These are phyloP conservation scores for Forbesichthys papilliferus DNA, from an alignment of 2,113 vertebrate species.

Conservation along the genomic window DNA sequence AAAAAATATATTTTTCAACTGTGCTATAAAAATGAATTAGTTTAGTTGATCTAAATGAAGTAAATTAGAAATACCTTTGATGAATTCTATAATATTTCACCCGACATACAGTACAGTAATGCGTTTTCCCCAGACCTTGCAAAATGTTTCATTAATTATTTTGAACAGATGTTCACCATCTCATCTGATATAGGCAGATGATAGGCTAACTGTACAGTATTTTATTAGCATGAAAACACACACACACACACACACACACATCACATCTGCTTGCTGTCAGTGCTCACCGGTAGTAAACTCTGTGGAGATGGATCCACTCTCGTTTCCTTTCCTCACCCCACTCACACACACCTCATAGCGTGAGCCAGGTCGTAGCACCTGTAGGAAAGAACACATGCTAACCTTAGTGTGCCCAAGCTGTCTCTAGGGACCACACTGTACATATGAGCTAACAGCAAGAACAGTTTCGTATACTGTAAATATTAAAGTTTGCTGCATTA, in stretches of 20 bases:
- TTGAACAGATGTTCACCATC: conserved; percentile 30
- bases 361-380: conserved; percentile 89
- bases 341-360: conserved; percentile 86
- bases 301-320: conserved; percentile 82
- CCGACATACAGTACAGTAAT: conserved; percentile 9
- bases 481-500: too few species aligned
- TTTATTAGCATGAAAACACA: neutral
- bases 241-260: conserved; percentile 15
- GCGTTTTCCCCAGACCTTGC: conserved; percentile 22
- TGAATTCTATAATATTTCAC: neutral
- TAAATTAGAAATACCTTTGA: too few species aligned
- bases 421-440: conserved; percentile 21
- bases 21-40: too few species aligned
- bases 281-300: conserved; percentile 91
- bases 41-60: too few species aligned
- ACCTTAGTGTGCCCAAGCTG: conserved; percentile 18
- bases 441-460: neutral
- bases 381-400: conserved; percentile 22
- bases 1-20: too few species aligned
- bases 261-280: conserved; percentile 57
- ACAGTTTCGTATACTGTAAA: too few species aligned
- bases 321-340: conserved; percentile 83
- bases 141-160: neutral
- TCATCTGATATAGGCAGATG: conserved; percentile 23
- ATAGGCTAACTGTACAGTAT: too few species aligned